Base-by-base conservation (phyloP, 2,888 invertebrate species). In the Dyspetes luteomarginatus region DNA sequence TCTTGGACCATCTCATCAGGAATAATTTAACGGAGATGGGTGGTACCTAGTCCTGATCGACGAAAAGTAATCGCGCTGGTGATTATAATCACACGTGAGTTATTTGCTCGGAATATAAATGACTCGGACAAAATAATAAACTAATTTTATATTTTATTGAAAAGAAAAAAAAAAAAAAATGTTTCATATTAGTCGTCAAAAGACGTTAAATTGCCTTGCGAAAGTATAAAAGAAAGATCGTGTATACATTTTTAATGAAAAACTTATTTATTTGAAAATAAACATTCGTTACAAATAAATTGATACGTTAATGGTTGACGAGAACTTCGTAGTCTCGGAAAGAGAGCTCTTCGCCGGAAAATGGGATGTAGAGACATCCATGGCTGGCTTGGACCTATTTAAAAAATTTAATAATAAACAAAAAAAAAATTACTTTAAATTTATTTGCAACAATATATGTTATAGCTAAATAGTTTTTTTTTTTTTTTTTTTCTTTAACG, bases 281-380 rank as follows among this genome's bases (percentile, higher is more conserved):
- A 22, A 24, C 17, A 17, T 28, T 48, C 7, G 26, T 12, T 41
- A 48, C 50, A 48, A 48, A 26, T 22, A 36, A 45, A 30, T 28
- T 3, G 3, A 24, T 48, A 26, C 0, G 12, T 88, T 86, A 94
- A 88, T 90, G 91, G 84, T 92, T 89, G 30, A 95, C 94, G 3
- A 97, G 93, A 64, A 95, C 94, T 91, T 97, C 96, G 91, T 96
- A 96, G 83, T 94, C 93, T 0, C 92, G 89, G 80, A 95, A 94
- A 72, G 92, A 93, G 82, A 93, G 92, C 89, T 96, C 96, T 88
- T 94, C 94, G 0, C 96, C 95, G 74, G 93, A 95, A 89, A 88
- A 93, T 22, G 93, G 92, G 84, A 93, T 92, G 85, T 93, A 92
- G 4, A 92, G 85, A 67, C 89, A 90, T 4, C 90, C 91, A 67